Evolutionary conservation across 2,113 vertebrate species (phyloP), one percentile per base, ranked within the genome.

Genomic region (Ochotona curzoniae): DNA sequence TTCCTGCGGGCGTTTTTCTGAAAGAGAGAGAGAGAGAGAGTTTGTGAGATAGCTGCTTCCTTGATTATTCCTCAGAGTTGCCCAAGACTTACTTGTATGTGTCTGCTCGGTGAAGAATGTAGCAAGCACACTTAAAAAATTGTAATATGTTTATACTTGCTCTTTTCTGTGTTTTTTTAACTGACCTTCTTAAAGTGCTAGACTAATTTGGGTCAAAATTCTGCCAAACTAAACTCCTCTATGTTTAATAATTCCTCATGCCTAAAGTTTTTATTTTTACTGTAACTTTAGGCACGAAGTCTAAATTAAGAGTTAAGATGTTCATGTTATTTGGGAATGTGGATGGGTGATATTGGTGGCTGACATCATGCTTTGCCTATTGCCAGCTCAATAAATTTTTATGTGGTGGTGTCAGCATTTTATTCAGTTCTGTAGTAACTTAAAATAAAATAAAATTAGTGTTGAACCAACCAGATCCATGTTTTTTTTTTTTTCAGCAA

Each of bases 361-460:
- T 97, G 60, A 97, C 86, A 93, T 89, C 96, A 96, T 74, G 28
- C 30, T 94, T 76, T 83, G 54, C 28, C 86, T 47, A 1, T 75
- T 97, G 80, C 96, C 94, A 97, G 0, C 96, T 94, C 73, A 96
- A 76, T 94, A 95, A 93, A 76, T 83, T 97, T 93, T 96, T 96
- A 38, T 89, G n/a, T 93, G 35, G 13, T 95, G 18, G 30, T 89
- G 64, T 95, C 96, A 97, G 73, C 90, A 32, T 96, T 96, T 96
- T 96, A 92, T 96, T 95, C 54, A 92, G 44, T 82, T 93, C 92
- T 94, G 78, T 93, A 97, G 90, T 91, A 88, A 87, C 85, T 91
- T 69, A n/a, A 69, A 69, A 57, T 94, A 74, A 95, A 94, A 90
- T 92, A 94, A 90, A 97, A 96, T 57, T 93, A 95, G 66, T 75